These are phyloP conservation scores for Carassius carassius DNA, from an alignment of 2,113 vertebrate species.

Conservation along the genomic window DNA sequence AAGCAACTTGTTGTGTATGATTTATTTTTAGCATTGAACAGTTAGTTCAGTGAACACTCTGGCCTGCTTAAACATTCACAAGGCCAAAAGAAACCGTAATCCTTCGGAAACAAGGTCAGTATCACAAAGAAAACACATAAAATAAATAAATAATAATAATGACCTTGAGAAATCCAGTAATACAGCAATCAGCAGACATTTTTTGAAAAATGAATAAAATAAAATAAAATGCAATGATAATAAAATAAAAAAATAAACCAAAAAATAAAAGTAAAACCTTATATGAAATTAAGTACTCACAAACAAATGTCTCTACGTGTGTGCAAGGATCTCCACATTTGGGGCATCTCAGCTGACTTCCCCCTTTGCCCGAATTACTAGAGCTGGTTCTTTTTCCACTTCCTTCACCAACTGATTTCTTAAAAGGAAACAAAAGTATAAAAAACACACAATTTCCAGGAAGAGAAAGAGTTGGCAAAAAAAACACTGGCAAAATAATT, in stretches of 20 bases:
- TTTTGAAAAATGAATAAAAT: not conserved
- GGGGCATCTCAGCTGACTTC: slow-evolving; percentile 85
- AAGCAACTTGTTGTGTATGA: slow-evolving; percentile 1
- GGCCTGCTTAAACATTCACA: slow-evolving; percentile 18
- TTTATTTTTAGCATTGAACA: slow-evolving; percentile 52
- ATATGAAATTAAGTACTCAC: slow-evolving; percentile 61
- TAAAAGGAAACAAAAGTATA: not conserved
- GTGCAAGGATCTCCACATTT: slow-evolving; percentile 89
- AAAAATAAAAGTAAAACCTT: not conserved
- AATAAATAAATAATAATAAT: not conserved
- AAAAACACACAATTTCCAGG: not conserved
- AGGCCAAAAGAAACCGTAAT: slow-evolving; percentile 1
- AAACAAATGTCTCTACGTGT: slow-evolving; percentile 89
- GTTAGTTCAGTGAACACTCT: slow-evolving; percentile 19
- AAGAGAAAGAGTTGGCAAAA: not conserved
- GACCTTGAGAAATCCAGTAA: not conserved
- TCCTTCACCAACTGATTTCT: slow-evolving; percentile 83
- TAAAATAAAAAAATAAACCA: not conserved
- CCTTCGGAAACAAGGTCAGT: slow-evolving; percentile 4
- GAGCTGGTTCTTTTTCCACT: slow-evolving; percentile 78
- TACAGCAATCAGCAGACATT: not conserved
- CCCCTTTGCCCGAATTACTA: slow-evolving; percentile 84
- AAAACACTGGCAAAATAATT: not conserved
- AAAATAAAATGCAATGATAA: not conserved
- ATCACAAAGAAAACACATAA: not conserved